Evolutionary conservation across 1,140 invertebrate species (phyloP), one percentile per base, ranked within the genome.

Genomic region (Stratiolaelaps scimitus): DNA sequence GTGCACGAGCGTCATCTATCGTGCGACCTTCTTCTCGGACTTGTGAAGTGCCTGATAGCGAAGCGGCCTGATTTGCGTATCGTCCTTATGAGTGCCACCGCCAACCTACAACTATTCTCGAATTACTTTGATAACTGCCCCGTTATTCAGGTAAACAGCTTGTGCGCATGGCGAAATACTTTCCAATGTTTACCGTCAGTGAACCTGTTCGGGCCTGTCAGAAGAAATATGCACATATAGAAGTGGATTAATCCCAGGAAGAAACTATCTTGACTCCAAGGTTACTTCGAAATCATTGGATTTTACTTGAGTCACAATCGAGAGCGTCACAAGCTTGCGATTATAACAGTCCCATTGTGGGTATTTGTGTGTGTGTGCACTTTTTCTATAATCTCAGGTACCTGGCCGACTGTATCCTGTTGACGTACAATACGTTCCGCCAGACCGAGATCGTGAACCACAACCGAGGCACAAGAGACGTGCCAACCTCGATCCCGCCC

Each of bases 41-140:
- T 97, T 7, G 80, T 96, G 65, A 92, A 93, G 73, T 93, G 90
- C 74, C 73, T 98, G 5, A 78, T 94, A 46, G 81, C 85, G 71
- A 85, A 86, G 74, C 78, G 87, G 65, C 72, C 79, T 19, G 84
- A 95, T 72, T 75, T 98, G 2, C 95, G 95, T 77, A 77, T 99
- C 6, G 84, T 98, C 19, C 81, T 99, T 0, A 99, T 99, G 95
- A 97, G 92, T 6, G 95, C 95, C 15, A 98, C 95, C 1, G 97
- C 98, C 45, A 98, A 98, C 77, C 86, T 98, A 46, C 80, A 92
- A 69, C 78, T 98, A 1, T 98, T 98, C 77, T 82, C 82, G 68
- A 79, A 84, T 68, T 98, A 94, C 77, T 98, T 98, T 78, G 80
- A 85, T 68, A 79, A 84, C 47, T 86, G 86, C 44, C 82, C 82